Conservation (phyloP, 2,113 vertebrate genomes). For the Leptosomus discolor region DNA sequence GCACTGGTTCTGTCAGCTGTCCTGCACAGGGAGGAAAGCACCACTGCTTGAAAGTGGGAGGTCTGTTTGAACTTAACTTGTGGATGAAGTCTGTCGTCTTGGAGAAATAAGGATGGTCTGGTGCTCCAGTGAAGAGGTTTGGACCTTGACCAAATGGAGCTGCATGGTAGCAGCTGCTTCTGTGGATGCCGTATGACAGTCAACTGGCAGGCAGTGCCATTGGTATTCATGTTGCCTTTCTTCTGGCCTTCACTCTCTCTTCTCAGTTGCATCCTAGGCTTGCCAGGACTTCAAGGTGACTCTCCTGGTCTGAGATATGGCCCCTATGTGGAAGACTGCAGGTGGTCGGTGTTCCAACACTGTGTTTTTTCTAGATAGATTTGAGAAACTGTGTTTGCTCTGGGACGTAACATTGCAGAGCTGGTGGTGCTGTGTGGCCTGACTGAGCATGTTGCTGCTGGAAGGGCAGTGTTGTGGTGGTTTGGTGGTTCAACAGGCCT, state of each 20-base stretch:
- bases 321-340: not conserved
- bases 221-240: fast-evolving
- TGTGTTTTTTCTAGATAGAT: not conserved
- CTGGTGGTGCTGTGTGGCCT: not conserved
- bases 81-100: not conserved
- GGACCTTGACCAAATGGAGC: fast-evolving
- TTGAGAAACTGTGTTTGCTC: not conserved
- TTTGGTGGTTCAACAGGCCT: not conserved
- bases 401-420: not conserved
- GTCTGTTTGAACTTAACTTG: not conserved
- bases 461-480: not conserved
- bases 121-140: not conserved
- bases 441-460: not conserved
- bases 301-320: not conserved
- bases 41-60: not conserved
- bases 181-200: fast-evolving
- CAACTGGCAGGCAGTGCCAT: not conserved
- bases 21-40: not conserved
- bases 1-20: not conserved
- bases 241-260: not conserved
- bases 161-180: not conserved
- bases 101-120: not conserved
- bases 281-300: not conserved
- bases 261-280: not conserved
- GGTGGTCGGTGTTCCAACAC: not conserved